A percentile compares a stretch with the other conserved stretches of the same genome.
Evolutionary conservation across 2,113 vertebrate species (phyloP).

Genomic region (Elephas maximus): DNA sequence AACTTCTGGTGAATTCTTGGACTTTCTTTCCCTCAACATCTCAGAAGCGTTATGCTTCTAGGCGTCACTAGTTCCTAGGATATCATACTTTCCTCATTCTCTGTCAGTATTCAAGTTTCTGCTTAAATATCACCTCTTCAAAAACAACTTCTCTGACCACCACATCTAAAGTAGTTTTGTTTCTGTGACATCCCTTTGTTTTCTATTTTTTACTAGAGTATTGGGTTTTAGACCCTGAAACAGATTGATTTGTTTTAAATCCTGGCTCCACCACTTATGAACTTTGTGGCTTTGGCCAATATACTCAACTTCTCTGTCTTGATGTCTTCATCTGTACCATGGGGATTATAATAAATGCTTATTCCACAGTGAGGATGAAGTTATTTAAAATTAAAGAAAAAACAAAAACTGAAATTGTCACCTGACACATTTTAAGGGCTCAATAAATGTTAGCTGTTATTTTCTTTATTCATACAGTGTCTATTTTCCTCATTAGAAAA

Average conservation of each 20-base stretch:
- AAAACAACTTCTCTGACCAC: background rate
- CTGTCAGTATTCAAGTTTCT: background rate
- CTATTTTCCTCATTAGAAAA: constrained; percentile 22
- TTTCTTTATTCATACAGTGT: background rate
- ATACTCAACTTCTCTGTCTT: background rate
- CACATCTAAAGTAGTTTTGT: background rate
- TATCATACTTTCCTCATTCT: background rate
- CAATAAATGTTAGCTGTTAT: background rate
- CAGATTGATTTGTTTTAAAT: background rate
- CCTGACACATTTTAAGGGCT: background rate
- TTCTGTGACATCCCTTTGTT: background rate
- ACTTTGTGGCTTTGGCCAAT: background rate
- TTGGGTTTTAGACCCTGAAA: background rate
- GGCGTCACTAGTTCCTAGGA: background rate
- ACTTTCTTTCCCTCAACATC: background rate
- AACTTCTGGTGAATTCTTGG: background rate
- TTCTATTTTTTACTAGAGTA: background rate
- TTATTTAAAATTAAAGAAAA: background rate
- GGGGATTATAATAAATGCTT: background rate
- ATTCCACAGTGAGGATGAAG: background rate
- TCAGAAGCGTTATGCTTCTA: background rate
- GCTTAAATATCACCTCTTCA: background rate
- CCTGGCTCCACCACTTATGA: background rate
- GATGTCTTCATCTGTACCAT: background rate
- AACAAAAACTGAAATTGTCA: background rate